Percentiles rank a stretch among this genome's conserved stretches.
These are phyloP conservation scores for Zootermopsis nevadensis DNA, from an alignment of 2,888 invertebrate genomes.

Conservation along the genomic window DNA sequence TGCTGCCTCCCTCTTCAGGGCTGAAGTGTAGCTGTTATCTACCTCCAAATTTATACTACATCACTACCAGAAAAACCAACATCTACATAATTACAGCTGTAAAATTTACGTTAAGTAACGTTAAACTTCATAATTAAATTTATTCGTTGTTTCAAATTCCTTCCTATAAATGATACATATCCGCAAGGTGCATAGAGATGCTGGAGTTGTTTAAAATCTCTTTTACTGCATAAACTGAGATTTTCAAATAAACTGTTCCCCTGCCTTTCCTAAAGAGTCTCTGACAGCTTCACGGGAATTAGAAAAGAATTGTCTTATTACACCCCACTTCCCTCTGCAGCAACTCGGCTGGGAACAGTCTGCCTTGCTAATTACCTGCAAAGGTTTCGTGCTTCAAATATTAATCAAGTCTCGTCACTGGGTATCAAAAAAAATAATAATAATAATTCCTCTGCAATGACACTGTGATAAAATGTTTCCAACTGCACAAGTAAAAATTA, in stretches of 20 bases:
- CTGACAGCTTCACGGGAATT: not conserved
- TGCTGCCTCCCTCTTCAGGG: no score
- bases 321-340: not conserved
- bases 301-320: not conserved
- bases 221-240: not conserved
- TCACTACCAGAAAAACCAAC: no score
- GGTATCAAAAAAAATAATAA: not conserved
- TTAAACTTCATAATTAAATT: no score
- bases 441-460: not conserved
- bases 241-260: not conserved
- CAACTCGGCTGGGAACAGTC: not conserved
- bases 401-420: not conserved
- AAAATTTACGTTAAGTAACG: no score
- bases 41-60: no score
- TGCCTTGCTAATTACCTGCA: constrained; percentile 2
- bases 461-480: not conserved
- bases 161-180: no score
- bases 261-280: not conserved
- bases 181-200: no score
- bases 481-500: no score
- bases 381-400: constrained; percentile 13
- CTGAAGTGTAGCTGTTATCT: no score
- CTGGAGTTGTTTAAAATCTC: not conserved
- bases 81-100: no score
- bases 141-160: no score